These are phyloP conservation scores for Pomatostomus ruficeps DNA, from an alignment of 2,113 vertebrate species.

Conservation along the genomic window DNA sequence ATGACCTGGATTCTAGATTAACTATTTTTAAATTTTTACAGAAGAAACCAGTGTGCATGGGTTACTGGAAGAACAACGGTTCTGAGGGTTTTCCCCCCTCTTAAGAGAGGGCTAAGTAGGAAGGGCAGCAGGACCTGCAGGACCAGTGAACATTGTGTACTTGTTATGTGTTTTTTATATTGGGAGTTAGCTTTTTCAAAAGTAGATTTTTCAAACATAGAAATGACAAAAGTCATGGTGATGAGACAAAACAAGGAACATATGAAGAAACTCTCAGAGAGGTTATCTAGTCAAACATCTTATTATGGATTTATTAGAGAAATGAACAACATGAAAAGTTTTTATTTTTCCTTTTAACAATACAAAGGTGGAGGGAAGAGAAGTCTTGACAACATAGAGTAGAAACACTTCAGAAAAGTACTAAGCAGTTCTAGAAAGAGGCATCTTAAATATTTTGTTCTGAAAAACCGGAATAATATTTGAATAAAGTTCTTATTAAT, in stretches of 20 bases:
- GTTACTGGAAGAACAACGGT: neutral
- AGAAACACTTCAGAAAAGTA: neutral
- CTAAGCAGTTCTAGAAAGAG: neutral
- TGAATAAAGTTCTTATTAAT: neutral
- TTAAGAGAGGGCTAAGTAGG: neutral
- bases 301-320: neutral
- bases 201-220: neutral
- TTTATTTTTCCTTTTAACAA: neutral
- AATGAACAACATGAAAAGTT: neutral
- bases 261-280: neutral
- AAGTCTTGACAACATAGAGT: neutral
- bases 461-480: fast-evolving
- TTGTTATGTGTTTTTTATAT: neutral
- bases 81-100: neutral
- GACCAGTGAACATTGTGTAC: neutral
- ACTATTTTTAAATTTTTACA: neutral
- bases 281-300: neutral
- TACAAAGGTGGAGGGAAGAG: neutral
- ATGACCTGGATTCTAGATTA: neutral
- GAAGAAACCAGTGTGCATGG: neutral
- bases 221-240: neutral
- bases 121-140: neutral
- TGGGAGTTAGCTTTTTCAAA: neutral
- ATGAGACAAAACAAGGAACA: fast-evolving
- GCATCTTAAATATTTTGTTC: neutral